These are phyloP conservation scores for Phymanthus crucifer DNA, from an alignment of 92 coral and sea anemone species.

Conservation along the genomic window DNA sequence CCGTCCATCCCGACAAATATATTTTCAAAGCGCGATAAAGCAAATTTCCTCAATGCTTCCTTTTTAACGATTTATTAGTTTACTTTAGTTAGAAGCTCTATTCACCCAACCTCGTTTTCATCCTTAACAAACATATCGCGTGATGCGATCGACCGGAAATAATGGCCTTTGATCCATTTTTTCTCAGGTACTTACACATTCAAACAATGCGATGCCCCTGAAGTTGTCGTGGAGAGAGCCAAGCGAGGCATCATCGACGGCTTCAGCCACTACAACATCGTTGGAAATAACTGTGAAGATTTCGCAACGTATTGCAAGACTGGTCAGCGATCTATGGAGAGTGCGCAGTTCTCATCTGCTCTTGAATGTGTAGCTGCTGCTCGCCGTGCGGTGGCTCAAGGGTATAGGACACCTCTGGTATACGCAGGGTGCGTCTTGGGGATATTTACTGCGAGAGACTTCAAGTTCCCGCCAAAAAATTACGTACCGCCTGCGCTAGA, in stretches of 20 bases:
- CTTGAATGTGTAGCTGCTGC: conserved; percentile 86
- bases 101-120: too few species aligned
- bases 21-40: too few species aligned
- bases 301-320: conserved; percentile 92
- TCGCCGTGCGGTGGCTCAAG: conserved; percentile 77
- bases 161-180: background rate
- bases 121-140: too few species aligned
- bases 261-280: conserved; percentile 87
- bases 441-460: conserved; percentile 78
- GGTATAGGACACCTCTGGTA: conserved; percentile 90
- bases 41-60: too few species aligned
- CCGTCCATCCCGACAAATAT: too few species aligned
- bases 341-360: conserved; percentile 85
- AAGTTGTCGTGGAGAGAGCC: conserved; percentile 69
- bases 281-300: conserved; percentile 96
- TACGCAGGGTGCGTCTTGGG: conserved; percentile 95
- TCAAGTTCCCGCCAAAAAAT: conserved; percentile 32
- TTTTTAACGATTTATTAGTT: too few species aligned
- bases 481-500: background rate
- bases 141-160: too few species aligned
- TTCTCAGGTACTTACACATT: conserved; percentile 70
- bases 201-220: conserved; percentile 60
- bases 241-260: conserved; percentile 72
- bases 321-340: conserved; percentile 84
- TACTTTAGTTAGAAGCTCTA: too few species aligned